Evolutionary conservation across 1,140 invertebrate species (phyloP).

Genomic region (Drosophila trapezifrons): DNA sequence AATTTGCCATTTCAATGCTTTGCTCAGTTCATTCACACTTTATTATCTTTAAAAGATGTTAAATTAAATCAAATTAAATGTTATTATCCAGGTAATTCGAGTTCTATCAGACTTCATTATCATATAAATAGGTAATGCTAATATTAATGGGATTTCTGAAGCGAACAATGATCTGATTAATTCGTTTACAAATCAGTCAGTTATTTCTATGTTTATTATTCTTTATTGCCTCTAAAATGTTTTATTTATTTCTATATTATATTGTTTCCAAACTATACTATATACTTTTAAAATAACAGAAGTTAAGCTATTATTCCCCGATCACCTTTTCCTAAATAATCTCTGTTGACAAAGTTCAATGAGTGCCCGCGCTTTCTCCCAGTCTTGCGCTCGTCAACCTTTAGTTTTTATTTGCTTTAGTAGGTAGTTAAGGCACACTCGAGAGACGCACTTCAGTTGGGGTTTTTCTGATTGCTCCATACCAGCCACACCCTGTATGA

Average conservation of each 20-base stretch:
- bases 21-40: not conserved
- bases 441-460: constrained; percentile 7
- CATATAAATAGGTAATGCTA: too few relatives aligned
- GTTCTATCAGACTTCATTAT: not conserved
- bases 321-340: too few relatives aligned
- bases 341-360: not conserved
- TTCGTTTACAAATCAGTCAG: not conserved
- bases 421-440: not conserved
- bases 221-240: too few relatives aligned
- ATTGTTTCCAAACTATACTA: too few relatives aligned
- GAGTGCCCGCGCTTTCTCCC: not conserved
- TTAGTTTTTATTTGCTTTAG: constrained; percentile 20
- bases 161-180: not conserved
- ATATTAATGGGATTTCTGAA: too few relatives aligned
- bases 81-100: not conserved
- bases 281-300: too few relatives aligned
- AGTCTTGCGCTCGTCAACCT: not conserved
- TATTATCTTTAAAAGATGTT: too few relatives aligned
- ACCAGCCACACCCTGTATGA: constrained; percentile 17
- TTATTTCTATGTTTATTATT: not conserved
- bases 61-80: too few relatives aligned
- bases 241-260: too few relatives aligned
- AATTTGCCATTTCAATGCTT: too few relatives aligned
- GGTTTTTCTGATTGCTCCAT: not conserved
- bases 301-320: too few relatives aligned